Conservation (phyloP, 2,888 invertebrate species). For the Drosophila villosipedis region DNA sequence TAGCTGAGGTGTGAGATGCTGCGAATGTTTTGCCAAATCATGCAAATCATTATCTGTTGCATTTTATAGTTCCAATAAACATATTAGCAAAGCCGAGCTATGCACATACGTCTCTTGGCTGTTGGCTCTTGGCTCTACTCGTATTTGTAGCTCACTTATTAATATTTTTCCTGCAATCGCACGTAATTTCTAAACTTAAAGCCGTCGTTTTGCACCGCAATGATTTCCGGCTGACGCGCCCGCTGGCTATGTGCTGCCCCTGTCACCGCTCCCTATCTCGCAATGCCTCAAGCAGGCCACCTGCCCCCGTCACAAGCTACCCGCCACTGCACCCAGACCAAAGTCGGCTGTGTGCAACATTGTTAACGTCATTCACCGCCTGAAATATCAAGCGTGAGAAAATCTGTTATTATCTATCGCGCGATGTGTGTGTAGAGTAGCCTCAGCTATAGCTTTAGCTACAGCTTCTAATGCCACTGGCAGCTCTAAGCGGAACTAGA, state of each 20-base stretch:
- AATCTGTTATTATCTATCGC: slow-evolving; percentile 81
- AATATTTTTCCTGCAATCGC: slow-evolving; percentile 63
- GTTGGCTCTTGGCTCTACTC: slow-evolving; percentile 24
- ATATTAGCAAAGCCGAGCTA: slow-evolving; percentile 63
- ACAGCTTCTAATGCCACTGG: slow-evolving; percentile 59
- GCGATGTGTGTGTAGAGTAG: slow-evolving; percentile 46
- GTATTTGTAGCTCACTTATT: slow-evolving; percentile 66
- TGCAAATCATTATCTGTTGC: slow-evolving; percentile 70
- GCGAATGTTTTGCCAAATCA: slow-evolving; percentile 66
- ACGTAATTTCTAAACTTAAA: slow-evolving; percentile 78
- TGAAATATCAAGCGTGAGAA: slow-evolving; percentile 81
- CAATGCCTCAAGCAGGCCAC: not conserved
- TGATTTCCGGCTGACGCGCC: slow-evolving; percentile 77
- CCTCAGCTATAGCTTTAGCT: slow-evolving; percentile 33
- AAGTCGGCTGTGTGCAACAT: slow-evolving; percentile 61
- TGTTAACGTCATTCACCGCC: slow-evolving; percentile 80
- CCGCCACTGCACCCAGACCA: slow-evolving; percentile 50
- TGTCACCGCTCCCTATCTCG: not conserved
- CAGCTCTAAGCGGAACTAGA: slow-evolving; percentile 75
- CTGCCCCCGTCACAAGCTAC: slow-evolving; percentile 23
- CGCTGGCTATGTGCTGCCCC: slow-evolving; percentile 38
- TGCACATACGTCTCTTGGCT: not conserved
- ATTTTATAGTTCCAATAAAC: slow-evolving; percentile 69
- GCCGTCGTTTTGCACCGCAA: slow-evolving; percentile 66
- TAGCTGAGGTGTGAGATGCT: slow-evolving; percentile 66